Percentiles rank a stretch among this genome's conserved stretches.
Conservation (phyloP, 2,113 vertebrate genomes). For the Gavialis gangeticus region DNA sequence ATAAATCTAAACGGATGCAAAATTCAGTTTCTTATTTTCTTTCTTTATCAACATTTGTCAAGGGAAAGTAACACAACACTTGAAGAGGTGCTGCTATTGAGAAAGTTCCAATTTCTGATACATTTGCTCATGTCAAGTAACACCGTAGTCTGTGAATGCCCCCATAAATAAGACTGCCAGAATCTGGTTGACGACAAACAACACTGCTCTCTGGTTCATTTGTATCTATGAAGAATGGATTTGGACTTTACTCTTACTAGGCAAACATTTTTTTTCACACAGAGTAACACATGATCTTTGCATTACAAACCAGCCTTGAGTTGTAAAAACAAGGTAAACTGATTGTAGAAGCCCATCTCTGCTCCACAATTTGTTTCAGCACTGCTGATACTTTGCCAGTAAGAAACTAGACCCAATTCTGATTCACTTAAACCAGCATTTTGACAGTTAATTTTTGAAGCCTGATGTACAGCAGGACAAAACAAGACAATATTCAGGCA, state of each 20-base stretch:
- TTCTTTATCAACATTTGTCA: background rate
- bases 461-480: background rate
- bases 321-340: background rate
- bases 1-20: background rate
- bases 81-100: background rate
- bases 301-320: background rate
- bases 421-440: background rate
- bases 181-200: background rate
- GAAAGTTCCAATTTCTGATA: fast-evolving
- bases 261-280: background rate
- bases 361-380: background rate
- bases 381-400: background rate
- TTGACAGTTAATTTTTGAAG: background rate
- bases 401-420: background rate
- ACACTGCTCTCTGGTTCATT: background rate
- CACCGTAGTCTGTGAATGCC: background rate
- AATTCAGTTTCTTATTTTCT: background rate
- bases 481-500: background rate
- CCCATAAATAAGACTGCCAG: background rate
- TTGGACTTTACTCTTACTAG: background rate
- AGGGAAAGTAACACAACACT: background rate
- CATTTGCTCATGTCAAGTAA: background rate
- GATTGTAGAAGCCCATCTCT: background rate
- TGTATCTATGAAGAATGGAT: background rate
- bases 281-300: background rate